phyloP scores from a whole-genome alignment of 1,140 invertebrate genomes.

The Macrobrachium rosenbergii region DNA sequence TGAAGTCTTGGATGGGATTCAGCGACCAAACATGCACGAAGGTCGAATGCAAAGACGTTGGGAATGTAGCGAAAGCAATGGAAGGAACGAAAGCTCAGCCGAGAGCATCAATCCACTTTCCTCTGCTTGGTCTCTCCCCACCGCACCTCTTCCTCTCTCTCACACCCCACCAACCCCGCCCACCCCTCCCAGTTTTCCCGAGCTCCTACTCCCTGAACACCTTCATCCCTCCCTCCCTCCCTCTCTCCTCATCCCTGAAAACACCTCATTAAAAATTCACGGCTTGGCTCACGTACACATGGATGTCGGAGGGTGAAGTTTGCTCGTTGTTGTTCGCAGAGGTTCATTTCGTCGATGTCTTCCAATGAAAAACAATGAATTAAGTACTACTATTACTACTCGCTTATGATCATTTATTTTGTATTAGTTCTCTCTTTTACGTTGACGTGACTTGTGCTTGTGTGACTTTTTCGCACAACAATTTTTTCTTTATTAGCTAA shows the following conservation, averaged over 20 bases:
- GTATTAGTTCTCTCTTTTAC: too few species aligned
- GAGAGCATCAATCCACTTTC: too few species aligned
- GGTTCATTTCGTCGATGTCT: neutral
- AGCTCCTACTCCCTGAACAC: neutral
- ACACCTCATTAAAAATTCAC: constrained; percentile 38
- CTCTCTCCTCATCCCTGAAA: neutral
- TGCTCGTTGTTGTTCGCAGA: neutral
- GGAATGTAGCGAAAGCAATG: too few species aligned
- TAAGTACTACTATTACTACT: too few species aligned
- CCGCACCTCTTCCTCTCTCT: neutral
- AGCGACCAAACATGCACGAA: too few species aligned
- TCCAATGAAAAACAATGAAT: neutral
- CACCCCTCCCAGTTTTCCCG: neutral
- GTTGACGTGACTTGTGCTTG: too few species aligned
- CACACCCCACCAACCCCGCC: neutral
- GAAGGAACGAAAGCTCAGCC: too few species aligned
- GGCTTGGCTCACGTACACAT: neutral
- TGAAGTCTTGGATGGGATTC: too few species aligned
- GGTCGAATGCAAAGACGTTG: too few species aligned
- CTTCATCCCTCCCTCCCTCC: neutral
- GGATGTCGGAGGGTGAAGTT: constrained; percentile 16
- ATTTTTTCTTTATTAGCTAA: too few species aligned
- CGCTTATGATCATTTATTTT: too few species aligned
- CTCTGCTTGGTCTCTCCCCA: neutral
- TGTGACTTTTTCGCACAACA: too few species aligned